phyloP scores from a whole-genome alignment of 1,140 invertebrate species.

The Diachasmimorpha longicaudata region DNA sequence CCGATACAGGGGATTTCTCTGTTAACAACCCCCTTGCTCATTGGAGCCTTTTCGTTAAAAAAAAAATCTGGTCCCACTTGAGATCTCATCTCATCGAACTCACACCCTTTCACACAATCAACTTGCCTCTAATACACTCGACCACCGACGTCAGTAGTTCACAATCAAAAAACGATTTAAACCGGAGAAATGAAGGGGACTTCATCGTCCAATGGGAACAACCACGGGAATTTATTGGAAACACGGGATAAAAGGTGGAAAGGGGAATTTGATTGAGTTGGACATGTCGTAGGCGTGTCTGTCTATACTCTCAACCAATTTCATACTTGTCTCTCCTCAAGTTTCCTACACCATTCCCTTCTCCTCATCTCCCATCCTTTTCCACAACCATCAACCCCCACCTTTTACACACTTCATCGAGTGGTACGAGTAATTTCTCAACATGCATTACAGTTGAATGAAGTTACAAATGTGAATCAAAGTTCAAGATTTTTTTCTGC shows the following conservation, averaged over 20 bases:
- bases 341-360: neutral
- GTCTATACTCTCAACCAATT: constrained; percentile 6
- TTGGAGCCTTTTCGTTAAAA: no score
- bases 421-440: neutral
- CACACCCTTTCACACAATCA: no score
- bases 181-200: neutral
- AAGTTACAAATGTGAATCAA: neutral
- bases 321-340: constrained; percentile 4
- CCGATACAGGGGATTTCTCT: no score
- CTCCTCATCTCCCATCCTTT: neutral
- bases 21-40: no score
- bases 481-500: neutral
- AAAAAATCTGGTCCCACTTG: no score
- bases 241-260: neutral
- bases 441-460: neutral
- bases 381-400: neutral
- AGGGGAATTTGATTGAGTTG: constrained; percentile 27
- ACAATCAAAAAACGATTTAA: neutral
- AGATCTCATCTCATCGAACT: no score
- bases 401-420: no score
- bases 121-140: no score
- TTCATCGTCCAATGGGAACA: constrained; percentile 27
- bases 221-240: constrained; percentile 36
- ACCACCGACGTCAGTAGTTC: no score
- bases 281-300: constrained; percentile 31